Base-by-base conservation (phyloP, 2,113 vertebrate genomes). In the Ammospiza nelsoni region DNA sequence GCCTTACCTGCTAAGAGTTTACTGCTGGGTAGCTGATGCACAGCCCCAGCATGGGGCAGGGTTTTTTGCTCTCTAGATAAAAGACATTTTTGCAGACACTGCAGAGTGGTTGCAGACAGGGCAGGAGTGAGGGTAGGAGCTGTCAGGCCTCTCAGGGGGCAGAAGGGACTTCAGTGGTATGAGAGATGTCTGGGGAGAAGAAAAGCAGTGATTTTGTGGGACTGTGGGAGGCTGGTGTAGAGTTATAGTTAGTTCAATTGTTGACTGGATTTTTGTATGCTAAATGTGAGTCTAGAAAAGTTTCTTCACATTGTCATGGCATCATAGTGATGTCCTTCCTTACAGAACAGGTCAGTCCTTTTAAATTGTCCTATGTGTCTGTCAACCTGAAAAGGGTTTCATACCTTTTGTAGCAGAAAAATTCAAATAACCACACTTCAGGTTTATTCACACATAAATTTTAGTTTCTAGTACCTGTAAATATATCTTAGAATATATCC, bases 401-500 rank as follows among this genome's bases (percentile, higher is more conserved):
- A 17, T 89, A 62, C 37, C 66, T 90, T 84, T 72, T 49, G 22
- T 41, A 61, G 48, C 27, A 68, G 87, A 85, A 96, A 63, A 3
- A 1, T 68, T 92, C 39, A 78, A 67, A 49, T 82, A 49, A 82
- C 73, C 66, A 25, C 52, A 41, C 41, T 87, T 91, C 9, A 63
- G 61, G 19, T 74, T 87, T 67, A 12, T 82, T 95, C 78, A 48
- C 41, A 37, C 5, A 27, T 78, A 6, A 6, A 29, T 66, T 55
- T 78, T 90, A 35, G 19, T 52, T 89, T 82, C 37, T 77, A 61
- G 78, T 91, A 72, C 31, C 43, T 84, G 48, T 84, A 87, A 89
- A 72, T 65, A 49, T 51, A 27, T 51, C 49, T 51, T 27, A 27
- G 49, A 27, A 51, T 51, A 51, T 51, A 51, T 51, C 21, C 68